Evolutionary conservation across 2,888 invertebrate genomes (phyloP).

Genomic region (Junonia oenone): DNA sequence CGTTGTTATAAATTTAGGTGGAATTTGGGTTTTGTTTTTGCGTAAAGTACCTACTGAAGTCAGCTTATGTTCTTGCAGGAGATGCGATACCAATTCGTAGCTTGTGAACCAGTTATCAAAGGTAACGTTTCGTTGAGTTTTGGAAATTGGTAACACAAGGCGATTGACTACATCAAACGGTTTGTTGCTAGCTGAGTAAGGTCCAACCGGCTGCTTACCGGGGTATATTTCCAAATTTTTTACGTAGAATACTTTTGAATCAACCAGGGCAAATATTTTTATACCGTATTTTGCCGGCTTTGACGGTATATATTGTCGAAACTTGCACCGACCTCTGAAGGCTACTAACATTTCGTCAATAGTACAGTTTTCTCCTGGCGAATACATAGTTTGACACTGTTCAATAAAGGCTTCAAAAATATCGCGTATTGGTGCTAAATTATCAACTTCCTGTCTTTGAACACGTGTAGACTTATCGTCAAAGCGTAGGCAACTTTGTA

Average conservation of each 20-base stretch:
- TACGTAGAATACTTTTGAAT: background rate
- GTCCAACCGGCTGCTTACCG: background rate
- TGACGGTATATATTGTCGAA: background rate
- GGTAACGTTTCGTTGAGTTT: conserved; percentile 7
- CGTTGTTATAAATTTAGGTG: conserved; percentile 14
- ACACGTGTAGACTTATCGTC: conserved; percentile 30
- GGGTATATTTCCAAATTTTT: background rate
- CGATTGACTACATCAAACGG: conserved; percentile 4
- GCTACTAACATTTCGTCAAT: background rate
- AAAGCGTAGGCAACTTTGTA: conserved; percentile 30
- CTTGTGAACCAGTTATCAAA: conserved; percentile 18
- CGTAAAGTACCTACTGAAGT: conserved; percentile 26
- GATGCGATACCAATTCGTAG: conserved; percentile 8
- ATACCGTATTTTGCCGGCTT: background rate
- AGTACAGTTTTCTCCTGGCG: background rate
- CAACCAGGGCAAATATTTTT: background rate
- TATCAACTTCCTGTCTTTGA: conserved; percentile 26
- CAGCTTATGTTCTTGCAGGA: conserved; percentile 21
- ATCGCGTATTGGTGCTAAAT: conserved; percentile 6
- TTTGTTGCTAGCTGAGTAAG: background rate
- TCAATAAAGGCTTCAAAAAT: conserved; percentile 20
- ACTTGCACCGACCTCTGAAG: background rate
- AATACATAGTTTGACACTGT: background rate
- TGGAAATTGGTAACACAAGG: conserved; percentile 17
- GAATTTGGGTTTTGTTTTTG: conserved; percentile 29